Base-by-base conservation (phyloP, 92 coral and sea anemone genomes). In the Galaxea fascicularis region DNA sequence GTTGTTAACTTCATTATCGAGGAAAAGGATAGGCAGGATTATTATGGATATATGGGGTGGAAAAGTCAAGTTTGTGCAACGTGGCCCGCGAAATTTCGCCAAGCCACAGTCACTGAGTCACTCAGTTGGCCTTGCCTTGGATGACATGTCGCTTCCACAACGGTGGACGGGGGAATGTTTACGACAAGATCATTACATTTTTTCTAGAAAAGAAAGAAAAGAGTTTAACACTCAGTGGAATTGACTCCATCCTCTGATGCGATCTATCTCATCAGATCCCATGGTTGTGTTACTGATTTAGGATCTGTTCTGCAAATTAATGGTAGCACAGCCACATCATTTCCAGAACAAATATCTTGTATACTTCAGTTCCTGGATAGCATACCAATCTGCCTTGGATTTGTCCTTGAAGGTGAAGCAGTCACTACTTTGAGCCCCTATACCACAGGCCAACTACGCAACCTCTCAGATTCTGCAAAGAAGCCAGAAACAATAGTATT, bases 261-360 rank as follows among this genome's bases (percentile, higher is more conserved):
- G 5, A 17, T 71, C 0, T 71, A 71, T 25, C 28, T 10, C 29
- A n/a, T 71, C 15, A 71, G 16, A 21, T 46, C 76, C 14, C 59
- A 71, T 22, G 59, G 59, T n/a, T 21, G 59, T 71, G 76, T 46
- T 71, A 21, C 76, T 51, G 76, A 71, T 71, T 71, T 71, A n/a
- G 35, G 76, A 4, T n/a, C 76, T 1, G 30, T 46, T 18, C 76
- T 71, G 11, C 11, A 39, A 46, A 39, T 70, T 46, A 71, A 71
- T 71, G 76, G 76, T 8, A 46, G 76, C 76, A 71, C 76, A 71
- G 59, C 59, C 75, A 70, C 3, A 70, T 39, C 75, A 68, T 68
- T 29, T 68, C 74, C 52, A 68, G 52, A 68, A 30, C 68, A 62
- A 62, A 62, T 62, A n/a, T 62, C 30, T 62, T 24, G 51, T 46